Evolutionary conservation across 2,797 vertebrate species (phyloP), one percentile per base, ranked within the genome.

Genomic region (Karalla daura): DNA sequence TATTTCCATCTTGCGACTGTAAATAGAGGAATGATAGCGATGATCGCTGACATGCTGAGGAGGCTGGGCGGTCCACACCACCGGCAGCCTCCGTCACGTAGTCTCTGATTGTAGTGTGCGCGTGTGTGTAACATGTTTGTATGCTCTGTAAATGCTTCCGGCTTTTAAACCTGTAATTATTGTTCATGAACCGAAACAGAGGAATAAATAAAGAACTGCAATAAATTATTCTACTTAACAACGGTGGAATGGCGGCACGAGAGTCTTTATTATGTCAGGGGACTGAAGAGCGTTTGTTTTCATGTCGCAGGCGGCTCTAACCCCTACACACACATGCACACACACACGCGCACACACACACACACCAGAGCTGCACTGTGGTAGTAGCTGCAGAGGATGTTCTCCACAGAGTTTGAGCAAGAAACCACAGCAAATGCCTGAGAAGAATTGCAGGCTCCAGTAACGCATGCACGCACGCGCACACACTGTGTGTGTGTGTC

Each of bases 211-310:
- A 91, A 90, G 75, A 92, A 83, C 81, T 90, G 93, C 93, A 94
- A 95, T 94, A 95, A 94, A 95, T 93, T 91, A 94, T 94, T 94
- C 92, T 95, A 91, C 86, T 72, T 86, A 91, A 78, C 62, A 65
- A 53, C 37, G 41, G 20, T 37, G 59, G 32, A 23, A 2, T 28
- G 1, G 2, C n/a, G 10, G 18, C 14, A 0, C 36, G n/a, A 18
- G 41, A 12, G 1, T 44, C 40, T 8, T 83, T 30, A 3, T 64
- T 36, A 43, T 56, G 33, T 56, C 46, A 33, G 12, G 35, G 32
- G 36, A 18, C 35, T 32, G 25, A 32, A 24, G 23, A 24, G 4
- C 11, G n/a, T 14, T 60, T 37, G n/a, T 25, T 21, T 20, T 18
- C 14, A 18, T 21, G 13, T 54, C 33, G 46, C 66, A 28, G 47